Conservation (phyloP, 1,140 invertebrate species). For the Ceratina japonica region DNA sequence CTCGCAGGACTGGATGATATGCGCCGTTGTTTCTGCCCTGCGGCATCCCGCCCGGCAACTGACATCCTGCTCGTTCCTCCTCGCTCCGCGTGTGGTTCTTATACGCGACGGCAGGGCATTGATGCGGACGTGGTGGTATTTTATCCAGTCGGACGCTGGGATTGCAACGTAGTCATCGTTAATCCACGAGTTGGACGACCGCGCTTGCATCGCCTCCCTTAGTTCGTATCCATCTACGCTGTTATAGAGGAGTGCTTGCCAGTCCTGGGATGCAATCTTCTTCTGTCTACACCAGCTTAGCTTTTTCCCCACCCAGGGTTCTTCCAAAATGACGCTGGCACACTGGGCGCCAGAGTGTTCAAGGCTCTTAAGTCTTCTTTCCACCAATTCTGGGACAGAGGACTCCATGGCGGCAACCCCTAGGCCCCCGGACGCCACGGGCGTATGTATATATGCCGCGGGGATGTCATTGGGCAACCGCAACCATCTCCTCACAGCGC, state of each 20-base stretch:
- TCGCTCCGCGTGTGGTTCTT: background rate
- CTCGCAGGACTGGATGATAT: background rate
- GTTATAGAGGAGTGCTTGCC: background rate
- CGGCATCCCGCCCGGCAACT: background rate
- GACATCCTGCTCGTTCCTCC: background rate
- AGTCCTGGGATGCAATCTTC: background rate
- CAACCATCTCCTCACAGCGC: conserved; percentile 64
- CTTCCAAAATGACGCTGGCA: background rate
- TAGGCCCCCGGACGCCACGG: conserved; percentile 64
- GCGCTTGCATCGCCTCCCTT: background rate
- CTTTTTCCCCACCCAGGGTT: background rate
- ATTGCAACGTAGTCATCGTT: background rate
- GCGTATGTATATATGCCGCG: conserved; percentile 68
- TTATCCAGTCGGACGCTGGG: background rate
- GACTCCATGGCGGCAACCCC: conserved; percentile 33
- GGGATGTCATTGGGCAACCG: conserved; percentile 68
- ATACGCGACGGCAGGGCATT: background rate
- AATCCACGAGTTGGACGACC: background rate
- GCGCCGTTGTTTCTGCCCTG: background rate
- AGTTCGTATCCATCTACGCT: background rate
- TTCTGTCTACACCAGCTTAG: background rate
- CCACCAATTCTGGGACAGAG: background rate
- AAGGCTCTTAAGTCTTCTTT: background rate
- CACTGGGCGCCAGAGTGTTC: background rate
- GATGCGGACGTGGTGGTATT: background rate